phyloP scores from a whole-genome alignment of 2,113 vertebrate species.

The Lichenostomus cassidix region DNA sequence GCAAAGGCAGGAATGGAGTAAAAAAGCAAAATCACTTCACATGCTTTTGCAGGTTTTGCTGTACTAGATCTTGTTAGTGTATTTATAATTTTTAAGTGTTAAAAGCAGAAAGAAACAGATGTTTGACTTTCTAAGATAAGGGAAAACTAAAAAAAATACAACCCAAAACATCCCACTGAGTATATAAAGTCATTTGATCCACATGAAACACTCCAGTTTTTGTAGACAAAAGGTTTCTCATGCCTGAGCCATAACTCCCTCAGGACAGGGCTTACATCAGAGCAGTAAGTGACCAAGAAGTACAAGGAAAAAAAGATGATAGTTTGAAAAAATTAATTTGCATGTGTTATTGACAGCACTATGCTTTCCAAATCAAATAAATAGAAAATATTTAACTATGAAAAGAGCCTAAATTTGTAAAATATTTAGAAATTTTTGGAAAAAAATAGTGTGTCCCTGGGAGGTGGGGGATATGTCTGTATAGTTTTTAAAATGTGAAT shows the following conservation, averaged over 20 bases:
- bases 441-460: not conserved
- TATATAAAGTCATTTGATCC: not conserved
- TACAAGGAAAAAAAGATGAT: not conserved
- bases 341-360: not conserved
- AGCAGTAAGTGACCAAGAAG: not conserved
- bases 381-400: not conserved
- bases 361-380: not conserved
- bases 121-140: not conserved
- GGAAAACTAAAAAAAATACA: not conserved
- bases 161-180: not conserved
- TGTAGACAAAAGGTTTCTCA: not conserved
- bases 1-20: not conserved
- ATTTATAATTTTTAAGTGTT: not conserved
- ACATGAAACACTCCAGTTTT: not conserved
- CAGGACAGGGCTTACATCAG: not conserved
- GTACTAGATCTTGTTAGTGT: not conserved
- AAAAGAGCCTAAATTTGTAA: not conserved
- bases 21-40: not conserved
- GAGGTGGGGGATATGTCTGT: fast-evolving
- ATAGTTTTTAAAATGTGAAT: not conserved
- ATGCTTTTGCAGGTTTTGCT: not conserved
- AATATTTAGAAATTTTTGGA: not conserved
- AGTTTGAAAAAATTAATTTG: not conserved
- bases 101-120: not conserved
- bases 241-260: not conserved